Conservation (phyloP, 2,888 invertebrate species). For the Parelbella ahira region DNA sequence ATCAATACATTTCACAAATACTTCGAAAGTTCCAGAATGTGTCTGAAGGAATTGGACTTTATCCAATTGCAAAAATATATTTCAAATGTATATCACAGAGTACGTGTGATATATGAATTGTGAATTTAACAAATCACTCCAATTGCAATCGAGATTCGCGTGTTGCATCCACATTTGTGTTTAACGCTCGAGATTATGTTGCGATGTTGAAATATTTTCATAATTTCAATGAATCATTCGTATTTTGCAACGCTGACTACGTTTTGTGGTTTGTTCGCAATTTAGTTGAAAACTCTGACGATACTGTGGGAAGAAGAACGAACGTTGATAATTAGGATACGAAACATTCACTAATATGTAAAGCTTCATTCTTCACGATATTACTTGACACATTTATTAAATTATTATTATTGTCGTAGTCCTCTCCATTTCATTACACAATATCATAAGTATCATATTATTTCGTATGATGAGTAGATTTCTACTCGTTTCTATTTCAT, state of each 20-base stretch:
- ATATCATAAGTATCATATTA: too few relatives aligned
- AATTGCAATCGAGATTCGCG: not conserved
- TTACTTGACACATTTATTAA: too few relatives aligned
- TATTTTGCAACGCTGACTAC: conserved; percentile 40
- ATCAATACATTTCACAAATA: too few relatives aligned
- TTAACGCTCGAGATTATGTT: conserved; percentile 3
- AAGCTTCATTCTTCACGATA: not conserved
- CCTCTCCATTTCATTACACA: too few relatives aligned
- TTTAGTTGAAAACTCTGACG: conserved; percentile 36
- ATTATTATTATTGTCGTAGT: too few relatives aligned
- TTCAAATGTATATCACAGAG: too few relatives aligned
- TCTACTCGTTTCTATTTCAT: too few relatives aligned
- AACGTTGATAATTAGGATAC: conserved; percentile 4
- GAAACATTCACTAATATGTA: not conserved
- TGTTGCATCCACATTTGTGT: conserved; percentile 4
- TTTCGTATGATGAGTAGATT: too few relatives aligned
- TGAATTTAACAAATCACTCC: not conserved
- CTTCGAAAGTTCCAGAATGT: too few relatives aligned
- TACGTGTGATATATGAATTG: not conserved
- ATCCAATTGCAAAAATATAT: too few relatives aligned
- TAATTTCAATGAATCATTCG: conserved; percentile 44
- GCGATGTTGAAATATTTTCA: conserved; percentile 31
- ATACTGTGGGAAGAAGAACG: conserved; percentile 27
- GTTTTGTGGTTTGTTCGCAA: conserved; percentile 42
- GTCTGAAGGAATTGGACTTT: too few relatives aligned